Base-by-base conservation (phyloP, 2,797 vertebrate species). In the Chelonia mydas region DNA sequence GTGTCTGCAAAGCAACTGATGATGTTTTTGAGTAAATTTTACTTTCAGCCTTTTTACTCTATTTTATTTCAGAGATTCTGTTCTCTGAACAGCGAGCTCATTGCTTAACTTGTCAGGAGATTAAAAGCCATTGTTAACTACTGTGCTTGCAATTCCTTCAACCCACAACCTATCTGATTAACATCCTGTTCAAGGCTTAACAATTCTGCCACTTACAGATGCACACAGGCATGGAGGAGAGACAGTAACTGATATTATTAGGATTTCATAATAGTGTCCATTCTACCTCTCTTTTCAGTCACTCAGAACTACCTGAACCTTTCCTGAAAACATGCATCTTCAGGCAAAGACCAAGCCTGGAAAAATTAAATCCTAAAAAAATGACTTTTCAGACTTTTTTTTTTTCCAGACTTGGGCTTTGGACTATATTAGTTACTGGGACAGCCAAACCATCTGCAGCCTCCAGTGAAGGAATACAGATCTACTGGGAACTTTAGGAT, bases 91-190 rank as follows among this genome's bases (percentile, higher is more conserved):
- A 21, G 31, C 33, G 50, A 57, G 3, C 1, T 57, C 3, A 54
- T 19, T 90, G 16, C 83, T 81, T 83, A 81, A 89, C 82, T 76
- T 11, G 72, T 53, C 16, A 91, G 91, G 74, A 86, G 87, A 88
- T 50, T 1, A 85, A 27, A 74, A 84, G 6, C 31, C 51, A 84
- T 90, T 79, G 77, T 1, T 16, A 89, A 61, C 85, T 92, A 83
- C n/a, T 94, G 6, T 76, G 54, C 45, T 96, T 92, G 21, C 4
- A 88, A 23, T 33, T 86, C 31, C 86, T 95, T 86, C 57, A 82
- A 61, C 3, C 61, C 31, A 81, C 50, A 68, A 55, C 25, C 33
- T 79, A 65, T 86, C 79, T 81, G 90, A 90, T 87, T 92, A 90
- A 55, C 68, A 84, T 28, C 49, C 68, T 87, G 55, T 91, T 93